These are phyloP conservation scores for Pteronura brasiliensis DNA, from an alignment of 2,113 vertebrate genomes.

Conservation along the genomic window DNA sequence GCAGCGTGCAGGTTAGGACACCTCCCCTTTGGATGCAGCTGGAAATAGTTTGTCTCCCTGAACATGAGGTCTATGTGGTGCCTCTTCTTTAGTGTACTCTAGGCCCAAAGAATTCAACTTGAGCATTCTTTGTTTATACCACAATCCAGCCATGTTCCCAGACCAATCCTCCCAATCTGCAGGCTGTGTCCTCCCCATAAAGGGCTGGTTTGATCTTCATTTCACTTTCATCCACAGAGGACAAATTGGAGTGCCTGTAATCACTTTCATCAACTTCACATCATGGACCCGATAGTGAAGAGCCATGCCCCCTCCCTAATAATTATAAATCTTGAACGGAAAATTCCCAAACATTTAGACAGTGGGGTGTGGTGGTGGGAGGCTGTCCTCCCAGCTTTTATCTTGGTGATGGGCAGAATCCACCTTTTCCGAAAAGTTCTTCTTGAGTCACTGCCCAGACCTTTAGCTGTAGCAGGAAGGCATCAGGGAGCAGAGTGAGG, in stretches of 20 bases:
- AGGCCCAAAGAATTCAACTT: neutral
- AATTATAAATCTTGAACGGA: neutral
- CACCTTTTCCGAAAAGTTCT: neutral
- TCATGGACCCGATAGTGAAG: neutral
- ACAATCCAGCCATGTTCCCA: neutral
- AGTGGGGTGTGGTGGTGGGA: neutral
- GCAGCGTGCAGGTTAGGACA: neutral
- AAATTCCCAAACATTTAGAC: neutral
- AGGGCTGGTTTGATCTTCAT: neutral
- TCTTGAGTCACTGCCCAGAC: neutral
- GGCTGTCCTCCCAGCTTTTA: neutral
- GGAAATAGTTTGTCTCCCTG: neutral
- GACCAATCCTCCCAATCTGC: neutral
- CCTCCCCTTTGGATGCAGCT: neutral
- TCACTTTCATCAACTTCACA: neutral
- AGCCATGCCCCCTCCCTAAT: neutral
- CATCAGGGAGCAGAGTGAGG: neutral
- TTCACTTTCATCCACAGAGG: neutral
- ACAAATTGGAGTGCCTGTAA: neutral
- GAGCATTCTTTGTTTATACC: neutral
- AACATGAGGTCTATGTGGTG: neutral
- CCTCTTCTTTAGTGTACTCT: neutral
- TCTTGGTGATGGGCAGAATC: neutral
- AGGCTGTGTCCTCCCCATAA: neutral
- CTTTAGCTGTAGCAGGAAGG: neutral